Percentiles rank a stretch among this genome's conserved stretches.
Conservation (phyloP, 1,140 invertebrate genomes). For the Holotrichia oblita region DNA sequence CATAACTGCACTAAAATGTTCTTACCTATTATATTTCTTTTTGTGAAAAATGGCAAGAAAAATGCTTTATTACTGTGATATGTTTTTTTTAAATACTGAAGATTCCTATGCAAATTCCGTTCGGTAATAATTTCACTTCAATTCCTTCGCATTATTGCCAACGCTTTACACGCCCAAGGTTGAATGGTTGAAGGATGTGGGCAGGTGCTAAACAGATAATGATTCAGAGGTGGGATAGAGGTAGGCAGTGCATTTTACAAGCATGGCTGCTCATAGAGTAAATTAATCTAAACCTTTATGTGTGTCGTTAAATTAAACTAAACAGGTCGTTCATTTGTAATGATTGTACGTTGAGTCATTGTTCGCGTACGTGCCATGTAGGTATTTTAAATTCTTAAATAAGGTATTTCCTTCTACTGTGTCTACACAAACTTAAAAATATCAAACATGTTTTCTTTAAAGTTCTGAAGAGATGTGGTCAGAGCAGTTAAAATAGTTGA, state of each 20-base stretch:
- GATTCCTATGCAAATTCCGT: not conserved
- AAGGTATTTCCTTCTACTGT: not conserved
- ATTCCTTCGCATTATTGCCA: not conserved
- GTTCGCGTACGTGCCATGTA: not conserved
- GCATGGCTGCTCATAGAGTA: constrained; percentile 37
- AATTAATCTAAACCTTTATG: constrained; percentile 1
- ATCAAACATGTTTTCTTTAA: too few species aligned
- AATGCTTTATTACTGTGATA: too few species aligned
- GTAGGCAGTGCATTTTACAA: constrained; percentile 27
- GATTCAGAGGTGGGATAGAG: constrained; percentile 33
- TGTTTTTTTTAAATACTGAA: not conserved
- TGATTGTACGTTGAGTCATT: constrained; percentile 7
- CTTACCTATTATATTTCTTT: too few species aligned
- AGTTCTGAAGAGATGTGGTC: too few species aligned
- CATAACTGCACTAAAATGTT: too few species aligned
- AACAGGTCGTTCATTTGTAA: constrained; percentile 12
- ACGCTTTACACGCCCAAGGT: not conserved
- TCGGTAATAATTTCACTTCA: not conserved
- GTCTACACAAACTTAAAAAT: too few species aligned
- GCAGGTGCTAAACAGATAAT: constrained; percentile 34
- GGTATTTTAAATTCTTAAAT: constrained; percentile 18
- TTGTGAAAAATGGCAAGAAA: too few species aligned
- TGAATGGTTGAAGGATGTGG: constrained; percentile 34
- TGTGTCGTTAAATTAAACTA: constrained; percentile 22
- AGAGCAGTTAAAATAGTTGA: too few species aligned